Evolutionary conservation across 2,113 vertebrate species (phyloP).

Genomic region (Sula dactylatra): DNA sequence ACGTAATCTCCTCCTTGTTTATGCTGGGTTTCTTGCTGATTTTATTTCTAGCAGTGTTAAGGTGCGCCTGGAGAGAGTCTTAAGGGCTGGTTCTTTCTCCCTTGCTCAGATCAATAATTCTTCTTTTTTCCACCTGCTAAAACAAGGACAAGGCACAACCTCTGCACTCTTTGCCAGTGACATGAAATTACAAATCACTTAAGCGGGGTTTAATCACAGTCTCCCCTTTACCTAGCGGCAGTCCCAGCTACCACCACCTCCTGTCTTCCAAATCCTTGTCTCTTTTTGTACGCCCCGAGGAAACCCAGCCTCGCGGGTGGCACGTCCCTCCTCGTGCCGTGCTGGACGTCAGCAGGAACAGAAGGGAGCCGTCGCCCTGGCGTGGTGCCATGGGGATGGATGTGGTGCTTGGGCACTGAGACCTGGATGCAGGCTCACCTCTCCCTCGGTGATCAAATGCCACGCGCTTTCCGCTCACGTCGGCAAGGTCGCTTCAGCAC

Average conservation of each 20-base stretch:
- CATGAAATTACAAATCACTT: too few species aligned
- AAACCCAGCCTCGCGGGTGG: rapidly evolving
- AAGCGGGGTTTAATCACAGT: rapidly evolving
- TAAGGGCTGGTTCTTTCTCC: neutral
- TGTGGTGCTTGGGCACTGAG: rapidly evolving
- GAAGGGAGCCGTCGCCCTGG: neutral
- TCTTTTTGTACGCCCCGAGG: rapidly evolving
- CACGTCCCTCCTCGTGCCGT: rapidly evolving
- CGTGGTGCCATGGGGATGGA: rapidly evolving
- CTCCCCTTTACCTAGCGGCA: neutral
- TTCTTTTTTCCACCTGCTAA: neutral
- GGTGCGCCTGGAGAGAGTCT: neutral
- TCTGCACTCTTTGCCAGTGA: neutral
- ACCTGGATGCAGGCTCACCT: neutral
- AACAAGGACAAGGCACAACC: neutral
- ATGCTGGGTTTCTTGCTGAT: neutral
- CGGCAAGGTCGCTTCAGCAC: rapidly evolving
- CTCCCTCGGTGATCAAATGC: neutral
- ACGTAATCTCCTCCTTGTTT: neutral
- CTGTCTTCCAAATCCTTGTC: too few species aligned
- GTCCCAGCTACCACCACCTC: neutral
- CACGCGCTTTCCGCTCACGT: rapidly evolving
- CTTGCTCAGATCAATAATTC: neutral
- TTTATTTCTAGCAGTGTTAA: neutral
- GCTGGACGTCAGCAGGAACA: rapidly evolving